phyloP scores from a whole-genome alignment of 2,797 vertebrate genomes.

The Tamandua tetradactyla region DNA sequence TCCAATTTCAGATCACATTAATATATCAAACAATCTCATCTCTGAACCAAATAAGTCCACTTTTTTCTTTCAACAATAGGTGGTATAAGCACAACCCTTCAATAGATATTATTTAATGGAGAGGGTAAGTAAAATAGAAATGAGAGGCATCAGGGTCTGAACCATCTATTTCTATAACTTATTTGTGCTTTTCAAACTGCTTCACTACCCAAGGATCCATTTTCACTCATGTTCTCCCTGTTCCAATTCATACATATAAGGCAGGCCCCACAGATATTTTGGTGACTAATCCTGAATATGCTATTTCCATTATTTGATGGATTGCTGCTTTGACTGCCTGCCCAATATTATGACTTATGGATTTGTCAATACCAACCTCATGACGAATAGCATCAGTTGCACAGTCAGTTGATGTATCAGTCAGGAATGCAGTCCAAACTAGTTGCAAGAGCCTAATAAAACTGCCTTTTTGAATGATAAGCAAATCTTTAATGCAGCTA shows the following conservation, averaged over 20 bases:
- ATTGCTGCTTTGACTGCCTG: not conserved
- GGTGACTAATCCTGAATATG: not conserved
- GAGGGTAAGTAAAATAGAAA: not conserved
- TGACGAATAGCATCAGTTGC: not conserved
- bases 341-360: not conserved
- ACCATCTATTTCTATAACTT: not conserved
- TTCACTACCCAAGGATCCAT: not conserved
- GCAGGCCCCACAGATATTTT: not conserved
- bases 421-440: not conserved
- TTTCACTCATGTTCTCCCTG: not conserved
- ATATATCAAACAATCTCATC: not conserved
- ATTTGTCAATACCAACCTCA: not conserved
- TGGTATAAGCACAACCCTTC: not conserved
- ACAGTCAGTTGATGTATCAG: not conserved
- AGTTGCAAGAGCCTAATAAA: not conserved
- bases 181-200: not conserved
- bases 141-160: not conserved
- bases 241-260: not conserved
- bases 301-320: not conserved
- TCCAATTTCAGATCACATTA: not conserved
- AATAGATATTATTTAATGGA: not conserved
- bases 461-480: not conserved
- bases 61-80: not conserved
- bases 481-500: not conserved
- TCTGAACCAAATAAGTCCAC: not conserved